Conservation (phyloP, 2,888 invertebrate species). For the Drosophila borealis region DNA sequence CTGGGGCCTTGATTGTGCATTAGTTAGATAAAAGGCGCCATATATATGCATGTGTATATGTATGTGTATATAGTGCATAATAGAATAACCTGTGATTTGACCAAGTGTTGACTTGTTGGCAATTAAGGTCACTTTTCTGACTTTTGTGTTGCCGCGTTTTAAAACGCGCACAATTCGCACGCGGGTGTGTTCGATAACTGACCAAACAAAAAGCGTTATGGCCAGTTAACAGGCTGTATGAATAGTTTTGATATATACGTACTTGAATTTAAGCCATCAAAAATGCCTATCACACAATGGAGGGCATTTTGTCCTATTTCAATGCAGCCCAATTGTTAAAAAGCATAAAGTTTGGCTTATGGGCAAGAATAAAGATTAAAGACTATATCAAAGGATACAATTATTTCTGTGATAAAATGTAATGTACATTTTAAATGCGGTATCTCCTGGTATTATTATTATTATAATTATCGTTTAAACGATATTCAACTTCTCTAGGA, state of each 20-base stretch:
- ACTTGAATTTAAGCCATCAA: not conserved
- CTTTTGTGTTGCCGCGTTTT: constrained; percentile 28
- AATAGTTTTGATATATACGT: not conserved
- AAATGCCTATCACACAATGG: no score
- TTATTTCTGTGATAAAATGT: no score
- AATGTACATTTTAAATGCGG: no score
- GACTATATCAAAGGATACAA: no score
- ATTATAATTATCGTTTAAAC: no score
- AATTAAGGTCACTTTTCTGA: constrained; percentile 71
- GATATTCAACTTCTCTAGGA: no score
- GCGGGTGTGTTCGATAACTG: constrained; percentile 26
- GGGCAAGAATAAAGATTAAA: no score
- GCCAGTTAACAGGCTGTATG: not conserved
- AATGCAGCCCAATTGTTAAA: no score
- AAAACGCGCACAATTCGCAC: constrained; percentile 28
- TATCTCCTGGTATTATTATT: no score
- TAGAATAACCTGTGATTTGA: constrained; percentile 64
- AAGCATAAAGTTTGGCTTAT: no score
- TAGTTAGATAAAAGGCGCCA: constrained; percentile 70
- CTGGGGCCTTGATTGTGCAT: constrained; percentile 77
- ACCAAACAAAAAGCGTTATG: constrained; percentile 13
- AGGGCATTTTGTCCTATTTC: no score
- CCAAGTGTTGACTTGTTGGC: constrained; percentile 73
- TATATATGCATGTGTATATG: constrained; percentile 11
- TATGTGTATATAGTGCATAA: constrained; percentile 34